Evolutionary conservation across 53 echinoderm and acorn worm species (phyloP).

Genomic region (Arbacia lixula): DNA sequence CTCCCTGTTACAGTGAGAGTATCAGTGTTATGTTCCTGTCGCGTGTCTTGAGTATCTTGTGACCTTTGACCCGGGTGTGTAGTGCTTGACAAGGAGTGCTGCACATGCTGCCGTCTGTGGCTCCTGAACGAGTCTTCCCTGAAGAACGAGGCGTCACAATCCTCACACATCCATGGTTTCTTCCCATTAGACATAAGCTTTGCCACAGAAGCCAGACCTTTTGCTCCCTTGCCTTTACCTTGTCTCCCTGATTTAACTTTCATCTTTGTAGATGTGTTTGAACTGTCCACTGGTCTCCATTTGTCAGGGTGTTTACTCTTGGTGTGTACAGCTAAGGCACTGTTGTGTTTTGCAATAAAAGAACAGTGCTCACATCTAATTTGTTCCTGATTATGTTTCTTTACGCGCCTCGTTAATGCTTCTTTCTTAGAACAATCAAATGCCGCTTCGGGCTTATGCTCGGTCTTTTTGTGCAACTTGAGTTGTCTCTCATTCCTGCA

Average conservation of each 20-base stretch:
- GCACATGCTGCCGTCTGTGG: conserved; percentile 73
- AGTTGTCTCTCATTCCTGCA: conserved; percentile 73
- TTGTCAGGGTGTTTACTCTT: conserved; percentile 69
- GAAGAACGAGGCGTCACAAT: conserved; percentile 73
- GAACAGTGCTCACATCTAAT: conserved; percentile 65
- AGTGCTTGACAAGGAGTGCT: too few relatives aligned
- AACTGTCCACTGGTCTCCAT: neutral
- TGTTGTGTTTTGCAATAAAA: conserved; percentile 53
- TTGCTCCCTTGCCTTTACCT: neutral
- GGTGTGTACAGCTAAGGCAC: conserved; percentile 49
- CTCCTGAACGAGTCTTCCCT: conserved; percentile 75
- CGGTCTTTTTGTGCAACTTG: conserved; percentile 36
- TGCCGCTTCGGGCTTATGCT: conserved; percentile 52
- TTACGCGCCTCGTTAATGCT: conserved; percentile 46
- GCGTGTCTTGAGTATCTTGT: too few relatives aligned
- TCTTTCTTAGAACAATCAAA: conserved; percentile 50
- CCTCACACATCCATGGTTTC: conserved; percentile 64
- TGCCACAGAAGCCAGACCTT: neutral
- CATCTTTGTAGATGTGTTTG: conserved; percentile 16
- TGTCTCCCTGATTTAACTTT: too few relatives aligned
- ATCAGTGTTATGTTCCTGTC: too few relatives aligned
- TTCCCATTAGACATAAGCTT: conserved; percentile 59
- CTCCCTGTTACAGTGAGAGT: too few relatives aligned
- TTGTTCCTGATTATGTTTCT: conserved; percentile 43
- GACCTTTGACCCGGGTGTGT: too few relatives aligned